Evolutionary conservation across 1,140 invertebrate genomes (phyloP).

Genomic region (Drosophila nannoptera): DNA sequence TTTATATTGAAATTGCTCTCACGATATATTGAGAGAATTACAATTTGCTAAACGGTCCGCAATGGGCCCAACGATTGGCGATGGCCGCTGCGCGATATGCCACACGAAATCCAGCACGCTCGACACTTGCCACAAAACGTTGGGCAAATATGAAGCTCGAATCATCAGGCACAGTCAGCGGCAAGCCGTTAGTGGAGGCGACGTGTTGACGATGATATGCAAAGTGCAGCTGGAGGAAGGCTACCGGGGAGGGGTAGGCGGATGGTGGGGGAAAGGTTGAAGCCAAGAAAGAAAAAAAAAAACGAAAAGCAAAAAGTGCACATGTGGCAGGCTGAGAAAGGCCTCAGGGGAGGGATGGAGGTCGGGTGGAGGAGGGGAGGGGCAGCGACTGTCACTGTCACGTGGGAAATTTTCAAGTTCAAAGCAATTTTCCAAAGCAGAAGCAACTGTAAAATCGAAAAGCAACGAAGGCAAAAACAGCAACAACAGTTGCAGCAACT

Average conservation of each 20-base stretch:
- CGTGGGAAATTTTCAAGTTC: slow-evolving; percentile 77
- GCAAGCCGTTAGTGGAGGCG: slow-evolving; percentile 48
- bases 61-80: slow-evolving; percentile 15
- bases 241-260: neutral
- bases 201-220: slow-evolving; percentile 59
- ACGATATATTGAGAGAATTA: slow-evolving; percentile 42
- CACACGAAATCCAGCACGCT: slow-evolving; percentile 49
- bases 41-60: slow-evolving; percentile 40
- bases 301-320: slow-evolving; percentile 49
- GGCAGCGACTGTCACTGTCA: slow-evolving; percentile 51
- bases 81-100: slow-evolving; percentile 30
- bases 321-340: slow-evolving; percentile 47
- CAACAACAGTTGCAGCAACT: slow-evolving; percentile 17
- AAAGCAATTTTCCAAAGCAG: slow-evolving; percentile 71
- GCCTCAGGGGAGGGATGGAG: neutral
- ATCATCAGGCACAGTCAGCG: slow-evolving; percentile 21
- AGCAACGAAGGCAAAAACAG: slow-evolving; percentile 30
- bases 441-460: slow-evolving; percentile 58
- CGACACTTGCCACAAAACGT: slow-evolving; percentile 46
- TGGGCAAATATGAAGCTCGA: slow-evolving; percentile 35
- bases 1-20: slow-evolving; percentile 23
- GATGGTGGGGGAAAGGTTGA: neutral
- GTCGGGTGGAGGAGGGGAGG: neutral
- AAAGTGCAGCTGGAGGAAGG: slow-evolving; percentile 52
- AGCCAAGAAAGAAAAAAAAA: slow-evolving; percentile 29